Percentiles rank a stretch among this genome's conserved stretches.
Evolutionary conservation across 2,797 vertebrate genomes (phyloP).

Genomic region (Chiloscyllium punctatum): DNA sequence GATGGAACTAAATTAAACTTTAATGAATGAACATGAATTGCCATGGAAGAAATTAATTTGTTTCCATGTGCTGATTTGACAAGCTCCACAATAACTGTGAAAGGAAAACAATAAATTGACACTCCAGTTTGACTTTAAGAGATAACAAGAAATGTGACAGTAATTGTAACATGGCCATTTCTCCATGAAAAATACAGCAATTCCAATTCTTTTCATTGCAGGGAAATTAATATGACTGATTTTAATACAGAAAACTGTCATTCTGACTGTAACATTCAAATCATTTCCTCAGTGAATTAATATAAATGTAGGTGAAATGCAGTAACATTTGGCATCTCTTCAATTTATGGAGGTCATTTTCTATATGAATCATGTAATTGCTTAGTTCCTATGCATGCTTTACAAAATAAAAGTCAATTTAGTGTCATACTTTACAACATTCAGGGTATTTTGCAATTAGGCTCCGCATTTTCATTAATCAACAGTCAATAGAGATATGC

Average conservation of each 20-base stretch:
- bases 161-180: constrained; percentile 45
- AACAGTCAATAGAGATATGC: constrained; percentile 35
- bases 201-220: constrained; percentile 47
- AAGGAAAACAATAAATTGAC: constrained; percentile 51
- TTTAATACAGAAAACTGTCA: no score
- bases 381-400: constrained; percentile 38
- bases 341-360: constrained; percentile 40
- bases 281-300: constrained; percentile 31
- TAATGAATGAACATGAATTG: constrained; percentile 52
- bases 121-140: constrained; percentile 50
- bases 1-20: constrained; percentile 52
- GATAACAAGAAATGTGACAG: constrained; percentile 43
- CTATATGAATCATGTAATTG: constrained; percentile 5
- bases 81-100: constrained; percentile 49
- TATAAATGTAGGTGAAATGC: constrained; percentile 42
- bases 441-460: constrained; percentile 35
- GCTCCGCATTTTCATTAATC: constrained; percentile 44
- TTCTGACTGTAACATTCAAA: constrained; percentile 39
- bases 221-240: constrained; percentile 42
- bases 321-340: neutral
- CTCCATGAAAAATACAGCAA: constrained; percentile 46
- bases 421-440: neutral
- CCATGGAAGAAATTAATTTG: constrained; percentile 52
- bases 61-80: constrained; percentile 48
- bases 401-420: neutral